Percentiles rank a stretch among this genome's conserved stretches.
phyloP scores from a whole-genome alignment of 2,888 invertebrate species.

The Metopia argyrocephala region DNA sequence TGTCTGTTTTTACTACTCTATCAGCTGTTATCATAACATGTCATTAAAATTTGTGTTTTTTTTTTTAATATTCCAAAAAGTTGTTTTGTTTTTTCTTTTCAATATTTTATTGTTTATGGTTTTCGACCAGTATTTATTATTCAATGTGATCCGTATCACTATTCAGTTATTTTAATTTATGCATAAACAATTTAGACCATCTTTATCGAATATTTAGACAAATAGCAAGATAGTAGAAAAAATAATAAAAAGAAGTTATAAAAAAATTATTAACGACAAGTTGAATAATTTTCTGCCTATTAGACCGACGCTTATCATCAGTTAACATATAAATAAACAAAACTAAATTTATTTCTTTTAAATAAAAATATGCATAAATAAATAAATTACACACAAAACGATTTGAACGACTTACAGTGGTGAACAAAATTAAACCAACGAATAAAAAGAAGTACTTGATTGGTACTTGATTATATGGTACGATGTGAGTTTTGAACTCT shows the following conservation, averaged over 20 bases:
- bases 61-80: background rate
- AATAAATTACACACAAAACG: background rate
- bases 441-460: background rate
- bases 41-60: constrained; percentile 29
- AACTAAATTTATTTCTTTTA: background rate
- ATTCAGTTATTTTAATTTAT: constrained; percentile 3
- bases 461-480: no score
- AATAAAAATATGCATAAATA: constrained; percentile 7
- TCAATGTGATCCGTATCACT: constrained; percentile 11
- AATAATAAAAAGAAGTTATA: background rate
- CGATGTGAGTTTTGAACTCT: no score
- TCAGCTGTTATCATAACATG: constrained; percentile 19
- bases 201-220: constrained; percentile 17
- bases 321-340: background rate
- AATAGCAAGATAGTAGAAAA: background rate
- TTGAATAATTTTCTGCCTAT: constrained; percentile 51
- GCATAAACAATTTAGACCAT: constrained; percentile 37
- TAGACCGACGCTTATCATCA: constrained; percentile 24
- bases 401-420: background rate
- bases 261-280: constrained; percentile 5
- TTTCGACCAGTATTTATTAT: constrained; percentile 1
- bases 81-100: background rate
- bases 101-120: background rate
- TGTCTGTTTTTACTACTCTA: background rate
- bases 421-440: background rate